phyloP scores from a whole-genome alignment of 2,113 vertebrate species.

The Carassius gibelio region DNA sequence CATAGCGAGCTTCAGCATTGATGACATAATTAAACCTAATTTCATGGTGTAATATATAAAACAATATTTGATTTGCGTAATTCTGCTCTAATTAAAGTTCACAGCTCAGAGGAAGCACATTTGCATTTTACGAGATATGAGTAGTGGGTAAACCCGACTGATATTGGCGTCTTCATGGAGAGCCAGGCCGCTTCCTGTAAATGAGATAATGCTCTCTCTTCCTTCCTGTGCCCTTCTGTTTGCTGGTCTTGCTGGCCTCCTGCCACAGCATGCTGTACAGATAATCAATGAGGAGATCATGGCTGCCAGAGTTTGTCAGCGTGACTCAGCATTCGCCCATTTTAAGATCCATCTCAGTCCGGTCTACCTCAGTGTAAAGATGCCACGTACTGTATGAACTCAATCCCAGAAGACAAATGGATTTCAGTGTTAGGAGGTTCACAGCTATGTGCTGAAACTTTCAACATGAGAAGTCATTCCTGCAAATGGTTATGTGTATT shows the following conservation, averaged over 20 bases:
- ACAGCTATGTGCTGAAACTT: background rate
- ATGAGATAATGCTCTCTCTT: constrained; percentile 46
- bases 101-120: constrained; percentile 29
- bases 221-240: constrained; percentile 41
- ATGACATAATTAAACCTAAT: constrained; percentile 44
- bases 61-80: constrained; percentile 30
- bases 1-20: background rate
- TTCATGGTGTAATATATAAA: constrained; percentile 16
- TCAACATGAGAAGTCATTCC: background rate
- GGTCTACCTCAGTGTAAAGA: constrained; percentile 12
- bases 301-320: constrained; percentile 40
- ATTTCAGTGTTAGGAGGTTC: background rate
- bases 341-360: constrained; percentile 16
- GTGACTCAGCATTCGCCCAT: constrained; percentile 54
- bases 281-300: constrained; percentile 56
- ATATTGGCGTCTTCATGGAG: constrained; percentile 9
- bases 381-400: background rate
- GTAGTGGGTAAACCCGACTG: constrained; percentile 42
- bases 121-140: constrained; percentile 37
- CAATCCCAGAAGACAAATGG: constrained; percentile 11
- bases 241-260: constrained; percentile 47
- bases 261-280: constrained; percentile 43
- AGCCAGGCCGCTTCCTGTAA: constrained; percentile 17
- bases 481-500: constrained; percentile 12
- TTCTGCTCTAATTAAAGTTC: constrained; percentile 43